These are phyloP conservation scores for Bubo bubo DNA, from an alignment of 2,113 vertebrate genomes.

Conservation along the genomic window DNA sequence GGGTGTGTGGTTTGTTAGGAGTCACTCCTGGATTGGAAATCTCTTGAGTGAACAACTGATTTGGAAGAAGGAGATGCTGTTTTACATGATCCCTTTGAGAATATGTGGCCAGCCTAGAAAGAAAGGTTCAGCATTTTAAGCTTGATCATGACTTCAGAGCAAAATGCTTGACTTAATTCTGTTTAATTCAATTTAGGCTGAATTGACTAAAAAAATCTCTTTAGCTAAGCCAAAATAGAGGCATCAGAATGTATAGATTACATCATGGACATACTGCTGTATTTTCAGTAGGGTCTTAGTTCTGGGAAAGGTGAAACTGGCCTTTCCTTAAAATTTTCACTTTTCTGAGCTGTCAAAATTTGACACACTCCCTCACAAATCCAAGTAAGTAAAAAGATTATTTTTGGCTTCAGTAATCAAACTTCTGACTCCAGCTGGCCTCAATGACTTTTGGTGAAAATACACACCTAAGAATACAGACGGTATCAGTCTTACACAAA, in stretches of 20 bases:
- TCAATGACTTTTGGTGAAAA: not conserved
- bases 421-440: not conserved
- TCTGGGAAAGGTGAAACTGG: not conserved
- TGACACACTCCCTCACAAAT: not conserved
- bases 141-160: not conserved
- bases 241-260: not conserved
- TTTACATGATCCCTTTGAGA: not conserved
- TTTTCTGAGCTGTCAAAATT: not conserved
- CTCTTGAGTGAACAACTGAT: not conserved
- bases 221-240: not conserved
- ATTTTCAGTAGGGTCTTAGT: not conserved
- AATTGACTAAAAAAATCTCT: not conserved
- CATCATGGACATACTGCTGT: not conserved
- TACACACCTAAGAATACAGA: not conserved
- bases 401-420: not conserved
- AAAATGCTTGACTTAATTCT: not conserved
- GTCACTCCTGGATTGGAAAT: not conserved
- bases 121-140: not conserved
- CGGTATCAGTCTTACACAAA: not conserved
- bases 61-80: not conserved
- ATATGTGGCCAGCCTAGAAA: not conserved
- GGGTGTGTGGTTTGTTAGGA: not conserved
- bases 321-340: not conserved
- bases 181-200: not conserved
- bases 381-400: not conserved